These are phyloP conservation scores for Tachystola acroxantha DNA, from an alignment of 2,888 invertebrate species.

Conservation along the genomic window DNA sequence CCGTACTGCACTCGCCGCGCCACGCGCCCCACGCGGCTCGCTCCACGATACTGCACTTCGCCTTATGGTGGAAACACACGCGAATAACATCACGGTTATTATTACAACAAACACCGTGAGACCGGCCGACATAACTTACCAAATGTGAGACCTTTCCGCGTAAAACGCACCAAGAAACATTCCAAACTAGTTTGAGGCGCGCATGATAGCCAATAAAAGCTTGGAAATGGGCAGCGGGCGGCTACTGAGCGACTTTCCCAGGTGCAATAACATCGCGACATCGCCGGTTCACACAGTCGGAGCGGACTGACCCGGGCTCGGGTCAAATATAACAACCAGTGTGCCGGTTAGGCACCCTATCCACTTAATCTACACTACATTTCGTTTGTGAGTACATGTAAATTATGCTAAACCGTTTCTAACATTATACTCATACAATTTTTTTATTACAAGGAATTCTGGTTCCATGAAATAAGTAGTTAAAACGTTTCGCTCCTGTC, in stretches of 20 bases:
- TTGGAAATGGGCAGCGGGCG: conserved; percentile 55
- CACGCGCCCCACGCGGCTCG: conserved; percentile 31
- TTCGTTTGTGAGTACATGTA: too few relatives aligned
- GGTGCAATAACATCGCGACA: conserved; percentile 44
- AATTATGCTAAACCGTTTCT: too few relatives aligned
- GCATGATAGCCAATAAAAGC: conserved; percentile 70
- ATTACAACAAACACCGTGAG: conserved; percentile 57
- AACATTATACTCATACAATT: too few relatives aligned
- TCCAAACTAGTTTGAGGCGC: conserved; percentile 65
- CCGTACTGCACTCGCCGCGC: conserved; percentile 23
- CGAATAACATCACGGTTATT: conserved; percentile 44
- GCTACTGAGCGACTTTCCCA: conserved; percentile 66
- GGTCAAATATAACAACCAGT: not conserved
- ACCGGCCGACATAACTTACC: conserved; percentile 43
- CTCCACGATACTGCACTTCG: conserved; percentile 39
- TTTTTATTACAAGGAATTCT: too few relatives aligned
- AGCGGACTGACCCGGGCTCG: not conserved
- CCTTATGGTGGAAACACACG: conserved; percentile 65
- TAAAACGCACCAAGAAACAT: conserved; percentile 59
- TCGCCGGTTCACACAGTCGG: conserved; percentile 40
- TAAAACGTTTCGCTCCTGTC: too few relatives aligned
- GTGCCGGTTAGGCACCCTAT: not conserved
- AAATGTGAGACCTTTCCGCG: conserved; percentile 50
- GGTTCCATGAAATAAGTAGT: too few relatives aligned
- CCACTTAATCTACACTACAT: not conserved